Base-by-base conservation (phyloP, 2,113 vertebrate genomes). In the Lamprologus lemairii region DNA sequence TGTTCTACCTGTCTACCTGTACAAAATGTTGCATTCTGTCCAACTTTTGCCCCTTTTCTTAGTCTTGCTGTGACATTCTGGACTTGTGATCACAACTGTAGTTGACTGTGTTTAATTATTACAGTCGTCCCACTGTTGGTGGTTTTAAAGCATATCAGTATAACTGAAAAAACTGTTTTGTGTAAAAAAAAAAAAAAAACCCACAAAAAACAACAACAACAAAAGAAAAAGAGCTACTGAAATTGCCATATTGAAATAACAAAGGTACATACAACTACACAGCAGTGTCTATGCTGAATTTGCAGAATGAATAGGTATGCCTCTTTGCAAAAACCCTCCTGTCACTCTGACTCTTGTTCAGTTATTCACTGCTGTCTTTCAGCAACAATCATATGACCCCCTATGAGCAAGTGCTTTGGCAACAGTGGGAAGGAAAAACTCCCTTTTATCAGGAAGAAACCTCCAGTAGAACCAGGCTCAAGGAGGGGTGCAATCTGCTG, bases 291-390 rank as follows among this genome's bases (percentile, higher is more conserved):
- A 9, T 19, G 28, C 7, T 51, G 45, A 85, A 51, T 63, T 51
- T 28, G n/a, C 73, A 26, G n/a, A 23, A 35, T 19, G 37, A 14
- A 86, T 60, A 19, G 12, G 13, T 37, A 1, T 73, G 37, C 4
- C 14, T n/a, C 23, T 42, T 45, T 5, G 71, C 23, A 84, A 55
- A 81, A 12, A 2, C 53, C 28, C 9, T 75, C 16, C 31, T 57
- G 37, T 47, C 71, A 49, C 40, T 49, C 40, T 75, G 71, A 47
- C 40, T 75, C 8, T 81, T 87, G 47, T 80, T 68, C 51, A 80
- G 17, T 45, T 71, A 81, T 13, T 35, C 16, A 9, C 6, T 75
- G 51, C n/a, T 83, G 81, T 47, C 51, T 47, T 9, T 65, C 33
- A 40, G 35, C 13, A 73, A 65, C 17, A 65, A 37, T 65, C 60